phyloP scores from a whole-genome alignment of 2,113 vertebrate genomes.

The Gulo gulo region DNA sequence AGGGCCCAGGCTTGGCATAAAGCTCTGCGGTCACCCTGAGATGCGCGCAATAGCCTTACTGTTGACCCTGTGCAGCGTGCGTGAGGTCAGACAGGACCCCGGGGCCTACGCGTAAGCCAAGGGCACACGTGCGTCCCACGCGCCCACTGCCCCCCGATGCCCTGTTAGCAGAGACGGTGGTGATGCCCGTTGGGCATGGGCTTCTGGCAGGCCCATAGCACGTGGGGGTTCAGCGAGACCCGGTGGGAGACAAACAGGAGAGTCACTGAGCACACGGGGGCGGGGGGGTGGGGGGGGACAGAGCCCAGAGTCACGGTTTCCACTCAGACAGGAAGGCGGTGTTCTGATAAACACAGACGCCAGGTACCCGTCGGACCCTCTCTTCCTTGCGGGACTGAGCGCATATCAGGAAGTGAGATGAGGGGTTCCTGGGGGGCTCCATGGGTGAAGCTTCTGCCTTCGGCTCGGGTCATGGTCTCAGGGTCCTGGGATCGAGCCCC shows the following conservation, averaged over 20 bases:
- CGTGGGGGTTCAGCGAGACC: not conserved
- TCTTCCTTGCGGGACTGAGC: not conserved
- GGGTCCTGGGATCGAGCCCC: too few relatives aligned
- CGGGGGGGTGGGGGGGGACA: fast-evolving
- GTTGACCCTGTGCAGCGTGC: not conserved
- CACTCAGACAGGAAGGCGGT: not conserved
- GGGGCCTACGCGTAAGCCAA: fast-evolving
- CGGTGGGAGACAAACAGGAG: too few relatives aligned
- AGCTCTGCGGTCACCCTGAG: not conserved
- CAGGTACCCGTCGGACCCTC: fast-evolving
- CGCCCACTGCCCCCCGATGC: fast-evolving
- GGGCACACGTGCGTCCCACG: fast-evolving
- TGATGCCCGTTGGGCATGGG: not conserved
- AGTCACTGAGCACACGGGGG: too few relatives aligned
- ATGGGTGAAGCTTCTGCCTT: too few relatives aligned
- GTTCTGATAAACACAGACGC: not conserved
- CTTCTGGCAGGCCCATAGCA: fast-evolving
- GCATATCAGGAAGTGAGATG: not conserved
- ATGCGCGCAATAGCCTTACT: not conserved
- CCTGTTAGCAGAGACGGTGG: fast-evolving
- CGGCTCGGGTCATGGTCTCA: too few relatives aligned
- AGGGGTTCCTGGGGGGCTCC: too few relatives aligned
- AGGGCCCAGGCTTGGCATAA: fast-evolving
- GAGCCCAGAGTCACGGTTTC: not conserved
- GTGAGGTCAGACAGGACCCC: fast-evolving